Evolutionary conservation across 2,113 vertebrate genomes (phyloP).

Genomic region (Orientallactaga bullata): DNA sequence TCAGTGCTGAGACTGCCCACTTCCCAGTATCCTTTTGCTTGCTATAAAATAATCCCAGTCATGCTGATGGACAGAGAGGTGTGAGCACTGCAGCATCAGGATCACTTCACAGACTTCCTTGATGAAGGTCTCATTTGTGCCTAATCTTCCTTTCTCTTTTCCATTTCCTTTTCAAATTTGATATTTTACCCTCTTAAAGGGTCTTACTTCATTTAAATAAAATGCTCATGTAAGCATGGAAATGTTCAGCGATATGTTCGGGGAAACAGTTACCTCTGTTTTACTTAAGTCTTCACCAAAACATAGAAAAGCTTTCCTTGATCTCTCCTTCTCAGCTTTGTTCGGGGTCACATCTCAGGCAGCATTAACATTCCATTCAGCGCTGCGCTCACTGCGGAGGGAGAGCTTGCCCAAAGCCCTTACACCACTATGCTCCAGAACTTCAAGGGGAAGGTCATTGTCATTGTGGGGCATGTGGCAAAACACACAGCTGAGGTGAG

Average conservation of each 20-base stretch:
- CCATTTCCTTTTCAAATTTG: background rate
- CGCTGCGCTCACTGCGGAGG: constrained; percentile 90
- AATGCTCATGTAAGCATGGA: background rate
- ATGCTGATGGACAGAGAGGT: background rate
- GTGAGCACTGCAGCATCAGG: background rate
- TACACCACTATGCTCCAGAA: constrained; percentile 89
- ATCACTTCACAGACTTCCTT: background rate
- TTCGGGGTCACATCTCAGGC: constrained; percentile 95
- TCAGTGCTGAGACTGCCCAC: background rate
- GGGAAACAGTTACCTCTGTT: background rate
- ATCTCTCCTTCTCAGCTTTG: constrained; percentile 89
- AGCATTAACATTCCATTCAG: constrained; percentile 96
- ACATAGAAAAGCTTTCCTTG: constrained; percentile 84
- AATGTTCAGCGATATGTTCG: background rate
- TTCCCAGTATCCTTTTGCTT: background rate
- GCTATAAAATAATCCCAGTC: background rate
- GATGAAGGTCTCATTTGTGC: background rate
- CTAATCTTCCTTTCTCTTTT: background rate
- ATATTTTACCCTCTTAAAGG: background rate
- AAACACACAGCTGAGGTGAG: constrained; percentile 93
- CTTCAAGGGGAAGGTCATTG: constrained; percentile 95
- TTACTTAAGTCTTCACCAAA: background rate
- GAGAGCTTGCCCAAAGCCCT: constrained; percentile 93
- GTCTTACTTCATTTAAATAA: constrained; percentile 8
- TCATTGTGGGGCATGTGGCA: constrained; percentile 93